A percentile compares a stretch with the other conserved stretches of the same genome.
phyloP scores from a whole-genome alignment of 2,113 vertebrate species.

The Bos javanicus region DNA sequence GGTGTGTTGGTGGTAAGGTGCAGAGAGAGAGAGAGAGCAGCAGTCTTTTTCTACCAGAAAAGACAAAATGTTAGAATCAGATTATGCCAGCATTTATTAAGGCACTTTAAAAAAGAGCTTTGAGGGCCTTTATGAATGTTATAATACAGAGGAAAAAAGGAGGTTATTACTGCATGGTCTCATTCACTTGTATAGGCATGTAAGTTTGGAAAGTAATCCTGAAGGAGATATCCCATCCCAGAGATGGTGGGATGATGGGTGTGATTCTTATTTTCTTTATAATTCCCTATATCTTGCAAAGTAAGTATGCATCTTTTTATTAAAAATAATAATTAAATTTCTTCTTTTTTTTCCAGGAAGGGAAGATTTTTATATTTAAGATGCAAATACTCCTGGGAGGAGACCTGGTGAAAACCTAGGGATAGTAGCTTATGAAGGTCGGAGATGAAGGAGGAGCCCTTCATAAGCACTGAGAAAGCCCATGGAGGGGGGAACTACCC shows the following conservation, averaged over 20 bases:
- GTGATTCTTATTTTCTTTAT: neutral
- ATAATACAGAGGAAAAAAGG: neutral
- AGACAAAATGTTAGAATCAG: constrained; percentile 33
- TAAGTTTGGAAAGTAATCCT: neutral
- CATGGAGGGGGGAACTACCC: neutral
- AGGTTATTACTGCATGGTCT: neutral
- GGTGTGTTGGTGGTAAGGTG: neutral
- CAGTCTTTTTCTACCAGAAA: constrained; percentile 11
- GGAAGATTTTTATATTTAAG: neutral
- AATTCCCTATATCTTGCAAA: constrained; percentile 6
- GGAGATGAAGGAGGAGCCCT: neutral
- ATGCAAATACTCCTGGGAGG: neutral
- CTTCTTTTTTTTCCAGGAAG: neutral
- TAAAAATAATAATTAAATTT: neutral
- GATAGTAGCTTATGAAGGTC: neutral
- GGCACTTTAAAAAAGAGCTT: neutral
- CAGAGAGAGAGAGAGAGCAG: neutral
- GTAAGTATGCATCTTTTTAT: neutral
- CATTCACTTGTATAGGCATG: neutral
- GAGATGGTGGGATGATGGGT: neutral
- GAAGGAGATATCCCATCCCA: neutral
- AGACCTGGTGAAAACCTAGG: neutral
- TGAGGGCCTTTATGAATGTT: neutral
- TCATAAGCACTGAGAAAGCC: neutral
- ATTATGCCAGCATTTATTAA: neutral